phyloP scores from a whole-genome alignment of 1,140 invertebrate species.

The Megalonaias nervosa region DNA sequence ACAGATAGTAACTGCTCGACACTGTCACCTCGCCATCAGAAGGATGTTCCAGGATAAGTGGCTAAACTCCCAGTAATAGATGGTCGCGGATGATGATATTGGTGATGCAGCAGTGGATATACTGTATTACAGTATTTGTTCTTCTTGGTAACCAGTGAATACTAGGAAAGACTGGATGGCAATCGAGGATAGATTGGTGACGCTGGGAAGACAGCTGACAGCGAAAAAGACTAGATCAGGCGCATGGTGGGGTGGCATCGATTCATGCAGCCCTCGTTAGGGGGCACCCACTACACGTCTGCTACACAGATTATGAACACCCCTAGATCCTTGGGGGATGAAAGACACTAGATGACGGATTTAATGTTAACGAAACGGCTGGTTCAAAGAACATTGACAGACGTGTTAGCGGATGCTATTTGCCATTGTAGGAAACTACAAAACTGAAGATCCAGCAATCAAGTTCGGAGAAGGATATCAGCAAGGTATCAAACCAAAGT shows the following conservation, averaged over 20 bases:
- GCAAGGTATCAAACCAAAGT: slow-evolving; percentile 12
- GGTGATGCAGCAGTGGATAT: no score
- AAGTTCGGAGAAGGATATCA: slow-evolving; percentile 7
- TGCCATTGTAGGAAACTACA: not conserved
- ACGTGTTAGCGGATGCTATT: not conserved
- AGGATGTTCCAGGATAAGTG: no score
- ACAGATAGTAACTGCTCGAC: no score
- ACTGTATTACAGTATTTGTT: no score
- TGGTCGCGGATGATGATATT: no score
- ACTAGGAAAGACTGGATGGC: no score
- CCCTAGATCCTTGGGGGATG: not conserved
- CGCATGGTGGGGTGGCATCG: not conserved
- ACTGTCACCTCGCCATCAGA: no score
- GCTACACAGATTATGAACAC: not conserved
- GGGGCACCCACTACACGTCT: not conserved
- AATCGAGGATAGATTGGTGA: no score
- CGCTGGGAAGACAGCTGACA: not conserved
- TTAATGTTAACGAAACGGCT: not conserved
- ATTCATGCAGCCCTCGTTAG: not conserved
- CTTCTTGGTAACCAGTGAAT: no score
- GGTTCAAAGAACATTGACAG: slow-evolving; percentile 6
- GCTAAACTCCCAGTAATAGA: no score
- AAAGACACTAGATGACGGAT: not conserved
- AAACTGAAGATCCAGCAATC: slow-evolving; percentile 7
- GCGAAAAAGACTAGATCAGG: not conserved